Conservation (phyloP, 1,140 invertebrate species). For the Heliconius hewitsoni region DNA sequence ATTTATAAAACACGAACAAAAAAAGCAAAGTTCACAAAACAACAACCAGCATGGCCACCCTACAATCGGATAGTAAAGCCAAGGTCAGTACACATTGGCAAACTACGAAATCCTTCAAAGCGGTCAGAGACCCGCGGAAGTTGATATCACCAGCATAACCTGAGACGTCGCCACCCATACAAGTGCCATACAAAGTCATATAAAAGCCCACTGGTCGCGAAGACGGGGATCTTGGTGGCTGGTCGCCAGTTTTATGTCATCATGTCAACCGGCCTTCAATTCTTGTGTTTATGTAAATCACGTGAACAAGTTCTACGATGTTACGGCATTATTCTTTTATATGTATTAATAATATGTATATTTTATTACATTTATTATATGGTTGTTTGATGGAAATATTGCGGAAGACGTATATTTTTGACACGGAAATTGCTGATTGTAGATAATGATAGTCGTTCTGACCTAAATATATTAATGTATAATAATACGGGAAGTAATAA, state of each 20-base stretch:
- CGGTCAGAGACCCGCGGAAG: conserved; percentile 74
- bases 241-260: conserved; percentile 69
- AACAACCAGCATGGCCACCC: conserved; percentile 42
- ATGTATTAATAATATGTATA: conserved; percentile 16
- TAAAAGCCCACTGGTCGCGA: conserved; percentile 12
- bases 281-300: conserved; percentile 68
- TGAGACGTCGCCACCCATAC: conserved; percentile 53
- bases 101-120: conserved; percentile 69
- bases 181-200: conserved; percentile 43
- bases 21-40: neutral
- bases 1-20: neutral
- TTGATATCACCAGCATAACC: conserved; percentile 48
- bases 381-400: neutral
- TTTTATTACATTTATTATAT: neutral
- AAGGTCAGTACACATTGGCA: conserved; percentile 66
- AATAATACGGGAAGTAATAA: neutral
- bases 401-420: neutral
- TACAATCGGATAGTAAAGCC: conserved; percentile 60
- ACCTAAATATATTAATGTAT: neutral
- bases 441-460: neutral
- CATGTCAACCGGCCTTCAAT: conserved; percentile 63
- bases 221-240: conserved; percentile 43
- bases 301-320: conserved; percentile 51
- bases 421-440: neutral
- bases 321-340: conserved; percentile 32